phyloP scores from a whole-genome alignment of 2,113 vertebrate species.

The Peromyscus polionotus region DNA sequence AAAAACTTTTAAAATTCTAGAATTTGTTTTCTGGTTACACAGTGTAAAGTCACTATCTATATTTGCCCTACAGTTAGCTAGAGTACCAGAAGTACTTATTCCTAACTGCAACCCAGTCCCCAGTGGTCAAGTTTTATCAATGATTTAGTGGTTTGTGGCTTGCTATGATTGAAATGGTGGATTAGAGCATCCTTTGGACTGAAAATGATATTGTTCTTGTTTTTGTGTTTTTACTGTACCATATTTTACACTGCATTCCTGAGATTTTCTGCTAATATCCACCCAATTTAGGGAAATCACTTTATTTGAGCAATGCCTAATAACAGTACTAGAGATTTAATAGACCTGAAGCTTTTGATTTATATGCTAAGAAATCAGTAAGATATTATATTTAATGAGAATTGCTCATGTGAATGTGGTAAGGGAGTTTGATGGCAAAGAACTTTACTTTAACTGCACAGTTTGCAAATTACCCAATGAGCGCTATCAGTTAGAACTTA shows the following conservation, averaged over 20 bases:
- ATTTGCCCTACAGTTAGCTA: not conserved
- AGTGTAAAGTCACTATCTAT: too few species aligned
- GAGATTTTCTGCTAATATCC: not conserved
- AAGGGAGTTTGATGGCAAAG: not conserved
- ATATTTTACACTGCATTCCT: not conserved
- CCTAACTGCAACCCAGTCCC: not conserved
- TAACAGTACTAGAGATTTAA: not conserved
- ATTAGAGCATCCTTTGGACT: not conserved
- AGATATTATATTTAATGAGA: not conserved
- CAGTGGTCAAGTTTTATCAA: not conserved
- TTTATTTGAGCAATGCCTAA: not conserved
- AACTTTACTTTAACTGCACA: not conserved
- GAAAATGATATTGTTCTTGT: not conserved
- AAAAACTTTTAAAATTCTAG: not conserved
- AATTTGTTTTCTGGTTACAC: not conserved
- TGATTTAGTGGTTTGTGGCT: not conserved
- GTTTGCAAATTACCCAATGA: not conserved
- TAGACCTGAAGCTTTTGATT: not conserved
- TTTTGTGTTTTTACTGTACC: not conserved
- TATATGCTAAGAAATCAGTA: not conserved
- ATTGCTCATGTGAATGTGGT: not conserved
- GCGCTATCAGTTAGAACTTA: not conserved
- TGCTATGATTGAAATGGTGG: not conserved
- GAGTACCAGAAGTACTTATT: not conserved
- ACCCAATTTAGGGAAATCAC: not conserved